Evolutionary conservation across 2,888 invertebrate species (phyloP).

Genomic region (Agelastica alni): DNA sequence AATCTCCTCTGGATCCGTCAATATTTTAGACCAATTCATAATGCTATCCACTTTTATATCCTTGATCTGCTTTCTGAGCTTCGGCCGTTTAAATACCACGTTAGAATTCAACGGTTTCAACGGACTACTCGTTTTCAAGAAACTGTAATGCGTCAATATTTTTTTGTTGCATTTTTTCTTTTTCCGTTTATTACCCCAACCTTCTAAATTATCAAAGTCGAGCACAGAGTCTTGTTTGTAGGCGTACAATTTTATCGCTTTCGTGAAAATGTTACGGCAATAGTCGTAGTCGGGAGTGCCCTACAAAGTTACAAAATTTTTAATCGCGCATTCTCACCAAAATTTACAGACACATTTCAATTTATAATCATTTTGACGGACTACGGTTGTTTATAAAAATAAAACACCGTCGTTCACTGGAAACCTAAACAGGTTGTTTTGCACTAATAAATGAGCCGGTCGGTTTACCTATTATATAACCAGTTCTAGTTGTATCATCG

Average conservation of each 20-base stretch:
- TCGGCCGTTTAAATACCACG: conserved; percentile 62
- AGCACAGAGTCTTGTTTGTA: conserved; percentile 48
- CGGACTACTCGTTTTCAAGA: conserved; percentile 31
- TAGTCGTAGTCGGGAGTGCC: conserved; percentile 77
- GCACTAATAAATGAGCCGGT: too few species aligned
- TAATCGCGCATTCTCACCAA: too few species aligned
- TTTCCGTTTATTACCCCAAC: conserved; percentile 56
- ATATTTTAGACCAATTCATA: conserved; percentile 70
- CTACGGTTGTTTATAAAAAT: too few species aligned
- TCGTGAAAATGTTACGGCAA: conserved; percentile 69
- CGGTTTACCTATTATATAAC: too few species aligned
- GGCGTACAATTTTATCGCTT: conserved; percentile 66
- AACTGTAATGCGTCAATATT: conserved; percentile 17
- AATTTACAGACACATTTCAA: too few species aligned
- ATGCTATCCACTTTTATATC: conserved; percentile 56
- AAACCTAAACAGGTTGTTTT: too few species aligned
- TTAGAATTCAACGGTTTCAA: conserved; percentile 57
- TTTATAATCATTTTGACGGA: too few species aligned
- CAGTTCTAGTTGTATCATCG: too few species aligned
- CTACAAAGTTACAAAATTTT: conserved; percentile 57
- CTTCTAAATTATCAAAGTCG: conserved; percentile 57
- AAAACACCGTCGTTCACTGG: too few species aligned
- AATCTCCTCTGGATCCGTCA: conserved; percentile 67
- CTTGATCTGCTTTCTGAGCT: conserved; percentile 56
- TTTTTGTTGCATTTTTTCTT: conserved; percentile 26